Evolutionary conservation across 2,888 invertebrate genomes (phyloP), one percentile per base, ranked within the genome.

Genomic region (Cryptocephalus moraei): DNA sequence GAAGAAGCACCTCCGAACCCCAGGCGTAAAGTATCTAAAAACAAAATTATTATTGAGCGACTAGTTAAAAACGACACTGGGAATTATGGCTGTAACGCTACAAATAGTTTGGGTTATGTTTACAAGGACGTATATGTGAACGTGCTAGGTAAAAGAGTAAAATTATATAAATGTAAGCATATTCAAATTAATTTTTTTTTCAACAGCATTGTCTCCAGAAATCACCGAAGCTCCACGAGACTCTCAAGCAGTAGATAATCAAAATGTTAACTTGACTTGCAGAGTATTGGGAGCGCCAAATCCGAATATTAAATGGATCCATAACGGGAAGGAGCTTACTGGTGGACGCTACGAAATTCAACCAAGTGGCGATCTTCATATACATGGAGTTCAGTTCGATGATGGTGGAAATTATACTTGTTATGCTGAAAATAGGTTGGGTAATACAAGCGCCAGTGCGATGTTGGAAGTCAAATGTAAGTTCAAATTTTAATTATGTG

Each of bases 11-110:
- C 81, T 34, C 68, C 77, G 2, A 91, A 91, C 76, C 71, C 81
- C 0, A 74, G 92, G 41, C 75, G 91, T 32, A 80, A 74, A 57
- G 77, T 86, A 0, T 73, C 78, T 1, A 73, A 81, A 11, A 88
- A 90, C 65, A 80, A 77, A 46, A 89, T 94, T 56, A 73, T 81
- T 39, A 87, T 95, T 60, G 79, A 79, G 12, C 81, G 83, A 57
- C 74, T 99, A 49, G 76, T 79, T 43, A 93, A 93, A 71, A 80
- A 80, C 43, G 95, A 96, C 69, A 96, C 93, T 1, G 94, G 93
- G 56, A 96, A 97, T 72, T 94, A 96, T 67, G 97, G 99, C 51
- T 99, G 99, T 72, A 99, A 99, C 77, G 97, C 96, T 8, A 94
- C 95, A 63, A 99, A 97, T 70, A 88, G 90, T n/a, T 80, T 93